Percentiles rank a stretch among this genome's conserved stretches.
These are phyloP conservation scores for Nematostella vectensis DNA, from an alignment of 92 coral and sea anemone genomes.

Conservation along the genomic window DNA sequence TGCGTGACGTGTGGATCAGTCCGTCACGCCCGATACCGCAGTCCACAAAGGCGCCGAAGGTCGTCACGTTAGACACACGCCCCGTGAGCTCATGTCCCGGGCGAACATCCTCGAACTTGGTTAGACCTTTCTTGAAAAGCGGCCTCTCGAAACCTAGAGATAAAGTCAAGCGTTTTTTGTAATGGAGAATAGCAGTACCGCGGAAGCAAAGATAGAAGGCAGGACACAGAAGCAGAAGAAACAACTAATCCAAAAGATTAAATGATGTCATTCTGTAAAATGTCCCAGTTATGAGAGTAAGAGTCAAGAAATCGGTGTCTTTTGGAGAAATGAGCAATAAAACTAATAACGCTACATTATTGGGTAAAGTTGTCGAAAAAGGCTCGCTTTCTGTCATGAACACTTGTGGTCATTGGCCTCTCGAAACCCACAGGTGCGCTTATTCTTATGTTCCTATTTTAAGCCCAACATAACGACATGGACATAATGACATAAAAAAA, in stretches of 20 bases:
- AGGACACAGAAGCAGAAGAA: not conserved
- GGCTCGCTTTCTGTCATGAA: no score
- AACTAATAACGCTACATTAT: no score
- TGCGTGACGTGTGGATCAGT: slow-evolving; percentile 56
- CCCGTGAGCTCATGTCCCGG: slow-evolving; percentile 63
- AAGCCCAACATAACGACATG: no score
- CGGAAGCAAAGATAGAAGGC: no score
- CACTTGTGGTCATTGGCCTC: no score
- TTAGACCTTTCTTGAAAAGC: slow-evolving; percentile 66
- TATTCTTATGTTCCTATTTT: no score
- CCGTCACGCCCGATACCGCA: slow-evolving; percentile 88
- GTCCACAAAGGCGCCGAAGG: slow-evolving; percentile 97
- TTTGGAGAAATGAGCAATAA: no score
- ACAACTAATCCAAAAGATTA: not conserved
- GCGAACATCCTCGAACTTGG: slow-evolving; percentile 54
- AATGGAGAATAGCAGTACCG: not conserved
- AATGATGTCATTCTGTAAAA: not conserved
- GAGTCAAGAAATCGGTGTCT: no score
- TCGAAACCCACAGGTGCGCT: no score
- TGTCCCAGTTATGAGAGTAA: no score
- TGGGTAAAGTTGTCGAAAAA: no score
- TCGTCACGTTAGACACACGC: slow-evolving; percentile 82
- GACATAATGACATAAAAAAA: no score
- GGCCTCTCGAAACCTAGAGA: slow-evolving; percentile 80
- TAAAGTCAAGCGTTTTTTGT: not conserved